Conservation (phyloP, 2,113 vertebrate genomes). For the Martes martes region DNA sequence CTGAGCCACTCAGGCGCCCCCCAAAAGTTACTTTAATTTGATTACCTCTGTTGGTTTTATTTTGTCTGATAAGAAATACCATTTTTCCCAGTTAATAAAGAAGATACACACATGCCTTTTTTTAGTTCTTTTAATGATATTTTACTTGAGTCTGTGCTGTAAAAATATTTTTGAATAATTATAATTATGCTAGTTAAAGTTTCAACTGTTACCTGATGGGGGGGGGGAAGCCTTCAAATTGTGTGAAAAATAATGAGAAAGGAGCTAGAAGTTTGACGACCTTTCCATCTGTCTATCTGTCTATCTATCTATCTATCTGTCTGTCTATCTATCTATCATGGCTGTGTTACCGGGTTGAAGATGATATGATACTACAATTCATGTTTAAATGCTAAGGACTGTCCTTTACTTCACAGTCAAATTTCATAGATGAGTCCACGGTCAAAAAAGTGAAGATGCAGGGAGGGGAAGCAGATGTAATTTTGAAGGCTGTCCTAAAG, state of each 20-base stretch:
- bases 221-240: neutral
- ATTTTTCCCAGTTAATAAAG: slow-evolving; percentile 1
- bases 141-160: neutral
- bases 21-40: neutral
- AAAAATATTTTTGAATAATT: neutral
- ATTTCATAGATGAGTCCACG: neutral
- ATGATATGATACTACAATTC: neutral
- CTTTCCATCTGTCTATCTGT: neutral
- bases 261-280: neutral
- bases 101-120: neutral
- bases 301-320: neutral
- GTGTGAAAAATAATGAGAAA: neutral
- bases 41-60: neutral
- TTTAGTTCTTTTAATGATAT: neutral
- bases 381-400: neutral
- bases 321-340: neutral
- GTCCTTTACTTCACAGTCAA: neutral
- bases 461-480: neutral
- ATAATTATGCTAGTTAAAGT: neutral
- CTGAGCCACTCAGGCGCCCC: no score
- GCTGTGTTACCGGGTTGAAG: neutral
- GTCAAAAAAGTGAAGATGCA: neutral
- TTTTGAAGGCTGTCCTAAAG: neutral
- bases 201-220: neutral
- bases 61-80: neutral